Base-by-base conservation (phyloP, 2,797 vertebrate species). In the Enteromius thamalakanensis region DNA sequence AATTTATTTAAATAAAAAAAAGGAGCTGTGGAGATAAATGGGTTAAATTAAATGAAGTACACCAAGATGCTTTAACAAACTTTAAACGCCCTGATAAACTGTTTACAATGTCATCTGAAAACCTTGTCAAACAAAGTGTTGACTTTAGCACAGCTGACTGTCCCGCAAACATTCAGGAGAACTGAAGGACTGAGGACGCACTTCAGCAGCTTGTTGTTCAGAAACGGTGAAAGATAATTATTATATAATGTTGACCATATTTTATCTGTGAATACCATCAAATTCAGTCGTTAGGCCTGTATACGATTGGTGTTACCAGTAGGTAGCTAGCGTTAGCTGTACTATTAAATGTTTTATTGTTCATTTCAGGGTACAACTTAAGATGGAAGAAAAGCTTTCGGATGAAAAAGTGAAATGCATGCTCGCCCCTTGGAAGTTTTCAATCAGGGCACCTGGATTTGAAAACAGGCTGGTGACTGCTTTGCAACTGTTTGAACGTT, bases 301-400 rank as follows among this genome's bases (percentile, higher is more conserved):
- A 10, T 68, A 37, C 19, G 5, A n/a, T 7, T 21, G 17, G 9
- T 29, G 21, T 37, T 29, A 62, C 37, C 37, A 42, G 51, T 76
- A 29, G 26, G 19, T 47, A 17, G 34, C 10, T 47, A 29, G 42
- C 4, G 6, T 34, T 15, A 34, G 29, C 47, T 34, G 21, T 21
- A 21, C 51, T 34, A n/a, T 45, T 2, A 64, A 29, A 53, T 37
- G 6, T 32, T 19, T 21, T 58, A 62, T 40, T 64, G 2, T 11
- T 75, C 37, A 19, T 74, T 62, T 68, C 32, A 80, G 47, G 64
- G 42, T 17, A 60, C 19, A n/a, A 4, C 32, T 76, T 3, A 83
- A 10, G 34, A 89, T 88, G 88, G 80, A 86, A 26, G n/a, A 49
- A 11, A 90, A 90, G 65, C 68, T 90, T 64, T 37, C 87, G 37